Percentiles rank a stretch among this genome's conserved stretches.
These are phyloP conservation scores for Clarias macrocephalus DNA, from an alignment of 2,113 vertebrate species.

Conservation along the genomic window DNA sequence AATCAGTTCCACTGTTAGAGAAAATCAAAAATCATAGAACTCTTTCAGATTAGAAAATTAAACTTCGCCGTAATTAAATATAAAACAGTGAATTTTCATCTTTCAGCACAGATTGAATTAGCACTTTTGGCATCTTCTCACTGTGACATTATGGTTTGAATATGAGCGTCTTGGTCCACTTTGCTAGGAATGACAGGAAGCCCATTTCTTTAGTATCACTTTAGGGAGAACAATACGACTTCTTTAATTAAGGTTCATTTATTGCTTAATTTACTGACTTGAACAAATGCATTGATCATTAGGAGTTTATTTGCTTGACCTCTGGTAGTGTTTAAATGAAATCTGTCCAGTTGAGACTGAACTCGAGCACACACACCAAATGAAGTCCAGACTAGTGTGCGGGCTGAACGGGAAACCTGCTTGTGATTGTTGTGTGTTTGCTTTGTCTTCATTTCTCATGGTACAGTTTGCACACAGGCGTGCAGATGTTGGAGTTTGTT, in stretches of 20 bases:
- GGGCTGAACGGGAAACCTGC: conserved; percentile 15
- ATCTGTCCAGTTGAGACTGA: conserved; percentile 17
- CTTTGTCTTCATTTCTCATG: conserved; percentile 36
- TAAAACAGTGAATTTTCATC: background rate
- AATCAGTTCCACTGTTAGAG: background rate
- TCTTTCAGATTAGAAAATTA: background rate
- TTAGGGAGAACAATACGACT: conserved; percentile 15
- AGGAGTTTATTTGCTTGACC: conserved; percentile 48
- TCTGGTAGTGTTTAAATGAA: conserved; percentile 44
- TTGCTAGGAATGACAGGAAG: background rate
- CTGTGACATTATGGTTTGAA: background rate
- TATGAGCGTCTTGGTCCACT: background rate
- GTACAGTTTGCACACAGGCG: background rate
- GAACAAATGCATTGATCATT: conserved; percentile 42
- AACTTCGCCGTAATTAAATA: background rate
- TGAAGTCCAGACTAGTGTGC: conserved; percentile 11
- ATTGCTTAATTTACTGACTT: conserved; percentile 29
- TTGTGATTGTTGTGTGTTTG: conserved; percentile 37
- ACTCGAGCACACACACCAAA: conserved; percentile 26
- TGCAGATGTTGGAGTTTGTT: conserved; percentile 28
- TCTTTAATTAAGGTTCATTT: background rate
- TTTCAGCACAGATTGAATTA: background rate
- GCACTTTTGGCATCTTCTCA: background rate
- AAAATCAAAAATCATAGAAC: background rate
- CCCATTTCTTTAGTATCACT: background rate